phyloP scores from a whole-genome alignment of 2,888 invertebrate genomes.

The Dicranocentrus wangi region DNA sequence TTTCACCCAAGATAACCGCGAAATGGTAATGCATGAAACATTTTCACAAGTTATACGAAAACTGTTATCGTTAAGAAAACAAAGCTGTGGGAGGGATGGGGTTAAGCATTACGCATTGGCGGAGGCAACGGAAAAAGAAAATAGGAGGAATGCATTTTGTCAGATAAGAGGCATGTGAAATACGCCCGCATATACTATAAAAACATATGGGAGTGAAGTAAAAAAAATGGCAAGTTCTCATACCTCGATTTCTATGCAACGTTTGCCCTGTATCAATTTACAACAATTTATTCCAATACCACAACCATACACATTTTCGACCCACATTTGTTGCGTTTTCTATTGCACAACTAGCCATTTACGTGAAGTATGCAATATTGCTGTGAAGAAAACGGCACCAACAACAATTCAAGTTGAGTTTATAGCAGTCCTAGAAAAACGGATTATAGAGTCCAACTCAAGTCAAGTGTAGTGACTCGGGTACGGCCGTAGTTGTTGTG shows the following conservation, averaged over 20 bases:
- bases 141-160: neutral
- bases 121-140: neutral
- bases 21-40: constrained; percentile 32
- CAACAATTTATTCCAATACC: constrained; percentile 28
- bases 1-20: constrained; percentile 20
- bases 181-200: neutral
- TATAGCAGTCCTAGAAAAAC: neutral
- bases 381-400: constrained; percentile 6
- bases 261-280: constrained; percentile 44
- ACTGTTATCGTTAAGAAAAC: constrained; percentile 40
- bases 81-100: constrained; percentile 1
- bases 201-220: neutral
- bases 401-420: constrained; percentile 24
- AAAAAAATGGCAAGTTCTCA: constrained; percentile 18
- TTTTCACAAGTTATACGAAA: constrained; percentile 27
- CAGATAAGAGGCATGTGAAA: neutral
- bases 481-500: constrained; percentile 26
- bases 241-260: constrained; percentile 39
- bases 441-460: neutral
- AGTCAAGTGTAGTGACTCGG: constrained; percentile 28
- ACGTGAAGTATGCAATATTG: constrained; percentile 1
- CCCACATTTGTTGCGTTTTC: constrained; percentile 46
- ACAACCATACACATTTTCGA: constrained; percentile 4
- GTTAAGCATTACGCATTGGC: neutral
- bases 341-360: constrained; percentile 27